Conservation (phyloP, 2,797 vertebrate species). For the Pyrocephalus nanus region DNA sequence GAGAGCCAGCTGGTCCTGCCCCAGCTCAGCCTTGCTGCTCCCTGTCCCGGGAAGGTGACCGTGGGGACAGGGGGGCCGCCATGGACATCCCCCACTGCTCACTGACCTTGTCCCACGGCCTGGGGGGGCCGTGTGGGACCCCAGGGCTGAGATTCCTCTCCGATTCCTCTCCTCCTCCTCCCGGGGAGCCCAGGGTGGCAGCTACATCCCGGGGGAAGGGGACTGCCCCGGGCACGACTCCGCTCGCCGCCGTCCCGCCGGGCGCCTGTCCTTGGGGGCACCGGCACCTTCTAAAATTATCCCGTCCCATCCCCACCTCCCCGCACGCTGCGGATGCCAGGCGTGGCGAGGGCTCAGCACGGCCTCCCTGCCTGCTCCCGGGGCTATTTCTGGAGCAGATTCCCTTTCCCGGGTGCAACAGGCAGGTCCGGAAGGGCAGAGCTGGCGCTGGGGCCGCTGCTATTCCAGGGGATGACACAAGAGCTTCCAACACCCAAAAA, state of each 20-base stretch:
- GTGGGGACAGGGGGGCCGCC: neutral
- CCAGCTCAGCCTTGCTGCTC: neutral
- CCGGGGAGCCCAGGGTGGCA: neutral
- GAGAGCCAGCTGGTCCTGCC: neutral
- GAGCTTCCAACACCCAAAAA: neutral
- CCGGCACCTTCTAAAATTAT: constrained; percentile 74
- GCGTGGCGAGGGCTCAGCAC: neutral
- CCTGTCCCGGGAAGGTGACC: neutral
- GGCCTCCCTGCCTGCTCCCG: constrained; percentile 10
- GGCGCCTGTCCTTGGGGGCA: constrained; percentile 45
- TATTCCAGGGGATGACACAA: constrained; percentile 35
- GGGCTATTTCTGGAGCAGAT: constrained; percentile 75
- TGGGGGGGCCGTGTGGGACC: neutral
- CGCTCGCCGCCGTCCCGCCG: neutral
- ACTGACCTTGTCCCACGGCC: constrained; percentile 39
- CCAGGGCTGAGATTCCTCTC: neutral
- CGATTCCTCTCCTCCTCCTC: neutral
- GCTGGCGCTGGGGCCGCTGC: neutral
- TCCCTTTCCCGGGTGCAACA: constrained; percentile 5
- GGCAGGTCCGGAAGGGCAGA: neutral
- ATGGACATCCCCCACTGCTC: neutral
- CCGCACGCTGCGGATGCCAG: neutral
- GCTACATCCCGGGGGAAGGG: neutral
- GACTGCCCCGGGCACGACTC: neutral
- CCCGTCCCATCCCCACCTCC: constrained; percentile 33